Conservation (phyloP, 2,888 invertebrate genomes). For the Cheilosia scutellata region DNA sequence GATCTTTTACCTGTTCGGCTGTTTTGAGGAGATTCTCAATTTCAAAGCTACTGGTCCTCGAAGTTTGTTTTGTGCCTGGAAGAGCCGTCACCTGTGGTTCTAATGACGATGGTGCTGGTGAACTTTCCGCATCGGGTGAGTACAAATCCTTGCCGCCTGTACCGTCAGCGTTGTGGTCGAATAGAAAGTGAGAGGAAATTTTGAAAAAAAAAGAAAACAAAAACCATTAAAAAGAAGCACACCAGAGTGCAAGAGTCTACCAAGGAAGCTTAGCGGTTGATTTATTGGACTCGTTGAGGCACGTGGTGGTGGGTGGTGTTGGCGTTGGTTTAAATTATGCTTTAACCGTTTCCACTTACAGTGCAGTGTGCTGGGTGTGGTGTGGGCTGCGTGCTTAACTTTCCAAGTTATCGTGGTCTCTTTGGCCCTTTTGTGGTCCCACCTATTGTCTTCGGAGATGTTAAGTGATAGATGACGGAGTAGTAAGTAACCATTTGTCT, state of each 20-base stretch:
- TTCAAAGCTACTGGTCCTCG: constrained; percentile 96
- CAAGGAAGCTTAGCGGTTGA: constrained; percentile 44
- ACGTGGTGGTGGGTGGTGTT: background rate
- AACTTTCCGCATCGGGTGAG: constrained; percentile 87
- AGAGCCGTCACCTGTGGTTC: constrained; percentile 80
- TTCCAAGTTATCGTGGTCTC: constrained; percentile 20
- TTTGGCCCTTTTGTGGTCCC: constrained; percentile 37
- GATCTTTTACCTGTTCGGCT: constrained; percentile 85
- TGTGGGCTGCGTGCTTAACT: constrained; percentile 13
- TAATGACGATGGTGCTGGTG: constrained; percentile 85
- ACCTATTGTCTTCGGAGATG: constrained; percentile 61
- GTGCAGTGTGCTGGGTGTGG: constrained; percentile 13
- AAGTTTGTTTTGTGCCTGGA: constrained; percentile 87
- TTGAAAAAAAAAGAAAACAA: constrained; percentile 10
- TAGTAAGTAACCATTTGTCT: constrained; percentile 71
- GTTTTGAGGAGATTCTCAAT: constrained; percentile 96
- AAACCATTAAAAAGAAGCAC: constrained; percentile 64
- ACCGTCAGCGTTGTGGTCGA: constrained; percentile 79
- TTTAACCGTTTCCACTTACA: constrained; percentile 50
- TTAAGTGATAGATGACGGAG: constrained; percentile 73
- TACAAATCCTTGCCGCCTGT: constrained; percentile 90
- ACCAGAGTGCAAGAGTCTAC: constrained; percentile 2
- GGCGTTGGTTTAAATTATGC: constrained; percentile 40
- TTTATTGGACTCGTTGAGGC: constrained; percentile 53
- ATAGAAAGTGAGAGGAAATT: constrained; percentile 27